These are phyloP conservation scores for Strigamia transsilvanica DNA, from an alignment of 2,888 invertebrate species.

Conservation along the genomic window DNA sequence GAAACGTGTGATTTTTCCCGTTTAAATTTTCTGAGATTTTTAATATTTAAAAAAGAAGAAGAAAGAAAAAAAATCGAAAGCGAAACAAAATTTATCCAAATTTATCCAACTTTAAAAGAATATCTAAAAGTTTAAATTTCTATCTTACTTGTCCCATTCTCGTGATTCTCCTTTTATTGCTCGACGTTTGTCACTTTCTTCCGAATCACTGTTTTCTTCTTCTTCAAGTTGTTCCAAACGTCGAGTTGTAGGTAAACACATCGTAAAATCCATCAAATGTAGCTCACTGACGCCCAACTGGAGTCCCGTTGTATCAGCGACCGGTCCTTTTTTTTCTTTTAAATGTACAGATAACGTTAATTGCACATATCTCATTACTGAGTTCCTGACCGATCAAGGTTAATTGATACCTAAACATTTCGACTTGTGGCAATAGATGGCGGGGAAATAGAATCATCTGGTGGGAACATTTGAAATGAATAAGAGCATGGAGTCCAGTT, in stretches of 20 bases:
- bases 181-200: not conserved
- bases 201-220: constrained; percentile 1
- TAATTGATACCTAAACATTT: not conserved
- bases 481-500: not conserved
- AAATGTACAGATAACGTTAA: constrained; percentile 10
- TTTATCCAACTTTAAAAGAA: not conserved
- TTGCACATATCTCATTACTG: not conserved
- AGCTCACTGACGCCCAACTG: not conserved
- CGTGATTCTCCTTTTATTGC: not conserved
- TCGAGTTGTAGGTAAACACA: constrained; percentile 4
- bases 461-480: constrained; percentile 14
- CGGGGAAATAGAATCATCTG: not conserved
- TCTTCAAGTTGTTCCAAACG: constrained; percentile 4
- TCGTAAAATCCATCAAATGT: not conserved
- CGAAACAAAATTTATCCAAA: not conserved
- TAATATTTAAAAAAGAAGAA: not conserved
- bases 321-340: not conserved
- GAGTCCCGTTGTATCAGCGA: not conserved
- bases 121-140: not conserved
- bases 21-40: not conserved
- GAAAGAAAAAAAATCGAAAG: not conserved
- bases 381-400: not conserved
- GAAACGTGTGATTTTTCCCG: not conserved
- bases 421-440: not conserved
- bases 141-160: not conserved